A percentile compares a stretch with the other conserved stretches of the same genome.
phyloP scores from a whole-genome alignment of 2,797 vertebrate genomes.

The Centroberyx gerrardi region DNA sequence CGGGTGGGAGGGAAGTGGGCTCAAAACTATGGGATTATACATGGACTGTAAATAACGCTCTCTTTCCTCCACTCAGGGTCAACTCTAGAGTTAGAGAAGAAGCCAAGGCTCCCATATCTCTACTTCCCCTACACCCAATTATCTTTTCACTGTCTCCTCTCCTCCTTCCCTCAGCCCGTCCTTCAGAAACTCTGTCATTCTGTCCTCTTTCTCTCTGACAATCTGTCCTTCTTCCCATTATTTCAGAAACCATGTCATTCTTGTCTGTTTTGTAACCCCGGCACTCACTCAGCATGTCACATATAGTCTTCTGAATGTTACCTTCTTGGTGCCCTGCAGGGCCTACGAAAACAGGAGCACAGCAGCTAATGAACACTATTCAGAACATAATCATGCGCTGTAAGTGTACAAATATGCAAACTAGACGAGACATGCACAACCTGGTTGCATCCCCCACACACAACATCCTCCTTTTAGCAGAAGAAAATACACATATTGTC shows the following conservation, averaged over 20 bases:
- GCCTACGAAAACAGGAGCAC: not conserved
- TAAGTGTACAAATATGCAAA: slow-evolving; percentile 39
- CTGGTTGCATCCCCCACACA: not conserved
- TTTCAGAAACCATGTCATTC: slow-evolving; percentile 39
- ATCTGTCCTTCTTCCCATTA: slow-evolving; percentile 37
- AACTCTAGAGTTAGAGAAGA: slow-evolving; percentile 44
- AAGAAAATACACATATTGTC: slow-evolving; percentile 12
- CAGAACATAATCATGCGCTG: slow-evolving; percentile 23
- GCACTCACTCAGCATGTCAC: slow-evolving; percentile 7
- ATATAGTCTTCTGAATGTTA: not conserved
- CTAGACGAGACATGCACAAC: slow-evolving; percentile 16
- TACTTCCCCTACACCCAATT: slow-evolving; percentile 55
- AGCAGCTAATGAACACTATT: slow-evolving; percentile 4
- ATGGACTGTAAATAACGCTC: slow-evolving; percentile 5
- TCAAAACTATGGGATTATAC: slow-evolving; percentile 7
- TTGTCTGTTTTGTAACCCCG: slow-evolving; percentile 17
- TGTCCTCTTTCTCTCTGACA: slow-evolving; percentile 18
- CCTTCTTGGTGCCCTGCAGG: slow-evolving; percentile 19
- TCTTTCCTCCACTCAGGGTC: slow-evolving; percentile 49
- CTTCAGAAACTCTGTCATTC: slow-evolving; percentile 20
- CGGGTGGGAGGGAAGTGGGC: not conserved
- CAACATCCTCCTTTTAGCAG: not conserved
- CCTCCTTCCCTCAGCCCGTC: not conserved
- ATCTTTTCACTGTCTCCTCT: slow-evolving; percentile 30
- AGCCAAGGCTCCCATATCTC: slow-evolving; percentile 16